phyloP scores from a whole-genome alignment of 2,888 invertebrate species.

The Cheilosia grossa region DNA sequence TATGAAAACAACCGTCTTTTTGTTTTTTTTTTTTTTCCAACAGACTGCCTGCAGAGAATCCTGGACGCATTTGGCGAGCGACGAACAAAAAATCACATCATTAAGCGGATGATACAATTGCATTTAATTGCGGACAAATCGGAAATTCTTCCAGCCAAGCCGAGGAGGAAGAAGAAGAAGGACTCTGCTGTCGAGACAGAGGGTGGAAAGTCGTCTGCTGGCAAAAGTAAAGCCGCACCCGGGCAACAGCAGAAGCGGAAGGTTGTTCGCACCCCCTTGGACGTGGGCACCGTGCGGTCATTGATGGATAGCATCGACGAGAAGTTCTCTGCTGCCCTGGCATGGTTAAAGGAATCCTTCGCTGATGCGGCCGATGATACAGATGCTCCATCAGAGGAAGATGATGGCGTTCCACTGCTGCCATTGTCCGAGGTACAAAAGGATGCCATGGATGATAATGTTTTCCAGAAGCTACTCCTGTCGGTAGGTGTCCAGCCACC shows the following conservation, averaged over 20 bases:
- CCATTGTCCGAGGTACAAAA: conserved; percentile 89
- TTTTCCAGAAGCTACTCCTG: conserved; percentile 88
- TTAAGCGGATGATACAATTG: conserved; percentile 91
- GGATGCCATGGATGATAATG: conserved; percentile 89
- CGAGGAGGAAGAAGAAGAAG: conserved; percentile 77
- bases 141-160: conserved; percentile 84
- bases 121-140: conserved; percentile 90
- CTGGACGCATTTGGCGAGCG: conserved; percentile 82
- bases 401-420: conserved; percentile 90
- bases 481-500: conserved; percentile 89
- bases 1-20: conserved; percentile 8
- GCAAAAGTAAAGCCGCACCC: conserved; percentile 55
- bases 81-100: conserved; percentile 89
- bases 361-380: conserved; percentile 87
- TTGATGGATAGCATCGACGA: conserved; percentile 81
- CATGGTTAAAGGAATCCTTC: conserved; percentile 90
- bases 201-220: conserved; percentile 26
- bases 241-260: conserved; percentile 74
- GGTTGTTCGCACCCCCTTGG: conserved; percentile 79
- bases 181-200: conserved; percentile 41
- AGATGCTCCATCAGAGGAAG: conserved; percentile 86
- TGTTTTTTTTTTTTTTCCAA: conserved; percentile 4
- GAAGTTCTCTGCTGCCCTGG: conserved; percentile 85
- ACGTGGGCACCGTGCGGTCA: conserved; percentile 79
- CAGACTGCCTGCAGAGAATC: conserved; percentile 82